phyloP scores from a whole-genome alignment of 2,888 invertebrate species.

The Scaptomyza flava region DNA sequence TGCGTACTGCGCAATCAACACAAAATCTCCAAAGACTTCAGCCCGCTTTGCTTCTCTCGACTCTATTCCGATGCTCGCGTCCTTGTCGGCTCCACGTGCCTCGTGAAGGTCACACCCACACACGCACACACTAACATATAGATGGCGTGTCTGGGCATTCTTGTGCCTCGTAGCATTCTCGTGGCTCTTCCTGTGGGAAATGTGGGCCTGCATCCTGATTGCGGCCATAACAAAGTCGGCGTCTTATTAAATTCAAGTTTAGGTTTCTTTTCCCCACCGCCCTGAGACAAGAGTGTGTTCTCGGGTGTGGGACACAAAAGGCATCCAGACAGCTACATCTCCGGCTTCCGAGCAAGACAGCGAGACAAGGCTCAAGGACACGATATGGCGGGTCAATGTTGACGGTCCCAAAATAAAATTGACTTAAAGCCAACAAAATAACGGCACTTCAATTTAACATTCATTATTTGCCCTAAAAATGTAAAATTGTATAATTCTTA shows the following conservation, averaged over 20 bases:
- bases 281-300: not conserved
- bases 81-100: not conserved
- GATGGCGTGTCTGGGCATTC: constrained; percentile 2
- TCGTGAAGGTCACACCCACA: constrained; percentile 26
- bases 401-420: no score
- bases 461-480: no score
- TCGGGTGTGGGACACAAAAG: not conserved
- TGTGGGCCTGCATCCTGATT: constrained; percentile 27
- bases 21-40: not conserved
- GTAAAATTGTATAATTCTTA: no score
- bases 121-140: not conserved
- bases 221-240: constrained; percentile 9
- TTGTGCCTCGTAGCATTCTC: constrained; percentile 1
- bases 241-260: constrained; percentile 1
- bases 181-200: constrained; percentile 14
- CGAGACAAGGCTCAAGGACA: constrained; percentile 34
- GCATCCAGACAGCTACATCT: constrained; percentile 38
- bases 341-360: constrained; percentile 5
- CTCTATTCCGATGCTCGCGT: not conserved
- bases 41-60: not conserved
- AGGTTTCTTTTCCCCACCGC: not conserved
- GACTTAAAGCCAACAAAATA: no score
- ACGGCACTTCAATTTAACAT: no score
- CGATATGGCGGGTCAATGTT: not conserved
- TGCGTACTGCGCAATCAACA: not conserved